Evolutionary conservation across 2,888 invertebrate species (phyloP), one percentile per base, ranked within the genome.

Genomic region (Chrysomela aeneicollis): DNA sequence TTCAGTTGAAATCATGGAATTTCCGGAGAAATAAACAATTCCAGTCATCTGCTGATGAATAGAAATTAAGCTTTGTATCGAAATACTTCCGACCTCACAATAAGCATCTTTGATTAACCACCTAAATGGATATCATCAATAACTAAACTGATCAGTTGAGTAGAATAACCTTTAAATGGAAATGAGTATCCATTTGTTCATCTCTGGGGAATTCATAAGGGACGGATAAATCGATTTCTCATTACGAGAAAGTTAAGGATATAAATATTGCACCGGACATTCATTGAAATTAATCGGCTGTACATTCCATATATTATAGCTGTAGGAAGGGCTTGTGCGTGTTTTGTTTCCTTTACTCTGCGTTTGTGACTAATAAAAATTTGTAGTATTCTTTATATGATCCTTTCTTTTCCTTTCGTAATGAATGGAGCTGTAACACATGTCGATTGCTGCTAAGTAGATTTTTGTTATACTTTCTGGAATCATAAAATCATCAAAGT

Each of bases 161-260:
- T 26, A 6, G 26, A 6, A 26, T 5, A 5, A 42, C n/a, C 42
- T 15, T 42, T 2, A n/a, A 15, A 15, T 42, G 15, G 3, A 42
- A n/a, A 42, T 42, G 4, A 42, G 8, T 4, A 15, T 6, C 15
- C 42, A 15, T 42, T 15, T 15, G 42, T 42, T 42, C n/a, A 15
- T 42, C 42, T 42, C 10, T 15, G 2, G 32, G 32, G 10, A 9
- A 35, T 35, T 35, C 32, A 35, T 10, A 35, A 10, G 5, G 10
- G 32, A 10, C 5, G 32, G 4, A 35, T 35, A 10, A 35, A 42
- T 42, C 42, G 42, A 42, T 42, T 42, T 42, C 42, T 42, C 86
- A 69, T 87, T 84, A 85, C 85, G 83, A 84, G 85, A 85, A 54
- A 61, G 63, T 65, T 49, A 55, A 59, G 61, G 61, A 46, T 21